Base-by-base conservation (phyloP, 2,888 invertebrate species). In the Clitarchus hookeri region DNA sequence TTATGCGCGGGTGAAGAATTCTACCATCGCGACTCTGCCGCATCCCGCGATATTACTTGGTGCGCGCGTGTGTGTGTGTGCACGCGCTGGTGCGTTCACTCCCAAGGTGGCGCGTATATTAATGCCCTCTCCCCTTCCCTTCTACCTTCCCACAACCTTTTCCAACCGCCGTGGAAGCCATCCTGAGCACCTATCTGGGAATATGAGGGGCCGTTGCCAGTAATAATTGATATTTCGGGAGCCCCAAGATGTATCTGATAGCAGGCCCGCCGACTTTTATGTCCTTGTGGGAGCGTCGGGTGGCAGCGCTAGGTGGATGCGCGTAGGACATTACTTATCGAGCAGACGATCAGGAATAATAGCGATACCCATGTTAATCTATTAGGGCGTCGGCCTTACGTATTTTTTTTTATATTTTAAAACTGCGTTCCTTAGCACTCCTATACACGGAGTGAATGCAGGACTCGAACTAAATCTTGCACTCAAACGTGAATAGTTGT, bases 211-310 rank as follows among this genome's bases (percentile, higher is more conserved):
- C 23, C 65, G 65, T 65, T 65, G 23, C 65, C 6, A 65, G 65
- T 65, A 65, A 65, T 65, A 65, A 65, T 65, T 65, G 65, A 65
- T 65, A 65, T 65, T 65, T 65, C 65, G 8, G 65, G 65, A 48
- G 48, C 1, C 53, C 0, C 65, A 23, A 23, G 65, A 65, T 65
- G 8, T 65, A 65, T 65, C 65, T 65, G 65, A 65, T 23, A 65
- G 65, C 65, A 65, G 65, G 23, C 65, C 19, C n/a, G n/a, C 65
- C 65, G 16, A n/a, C 65, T 65, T 65, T 65, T 65, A 23, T 9
- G 0, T 1, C 65, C 23, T 19, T n/a, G 19, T 0, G 65, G 65
- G 19, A n/a, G 65, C 36, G 36, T 36, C 4, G 36, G 36, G n/a
- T n/a, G n/a, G 36, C 36, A 36, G 36, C 4, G 1, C 36, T 1